Evolutionary conservation across 2,113 vertebrate species (phyloP), one percentile per base, ranked within the genome.

Genomic region (Hippoglossus stenolepis): DNA sequence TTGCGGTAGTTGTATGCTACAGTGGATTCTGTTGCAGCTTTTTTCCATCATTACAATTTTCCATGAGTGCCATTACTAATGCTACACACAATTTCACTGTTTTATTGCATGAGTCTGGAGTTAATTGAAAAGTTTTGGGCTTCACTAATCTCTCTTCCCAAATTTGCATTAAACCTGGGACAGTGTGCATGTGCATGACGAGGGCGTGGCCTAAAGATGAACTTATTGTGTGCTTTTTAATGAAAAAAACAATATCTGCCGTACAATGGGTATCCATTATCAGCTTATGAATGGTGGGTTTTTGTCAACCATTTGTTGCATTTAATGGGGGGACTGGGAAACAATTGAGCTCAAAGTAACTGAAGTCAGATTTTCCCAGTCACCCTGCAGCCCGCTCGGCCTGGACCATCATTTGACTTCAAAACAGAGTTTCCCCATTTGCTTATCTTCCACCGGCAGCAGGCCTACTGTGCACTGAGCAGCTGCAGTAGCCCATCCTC

Each of bases 401-500:
- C 60, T 70, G 73, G 73, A 80, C 71, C 82, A 77, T 70, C 78
- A 81, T 74, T 87, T 64, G 58, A 85, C 84, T 82, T 89, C 78
- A 90, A 74, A 85, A 84, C 43, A 59, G 2, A 73, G 45, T 75
- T 63, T 86, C 65, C 71, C 73, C 69, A 82, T 77, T 85, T 70
- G 61, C 92, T 94, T 91, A 91, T 94, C 93, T 91, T 80, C 70
- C 5, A 12, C 86, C 86, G 70, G 79, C 90, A 91, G 90, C 85
- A 91, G 83, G 77, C 77, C 88, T 64, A 85, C 88, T 70, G 70
- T 83, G 86, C 73, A 86, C 66, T 80, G 75, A 85, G 75, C 86
- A 87, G 85, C 87, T 74, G 70, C 85, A 60, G 74, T 63, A 66
- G 68, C 77, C 82, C 82, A 76, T 23, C 60, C 76, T 79, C 63